Evolutionary conservation across 1,140 invertebrate species (phyloP), one percentile per base, ranked within the genome.

Genomic region (Drosophila athabasca): DNA sequence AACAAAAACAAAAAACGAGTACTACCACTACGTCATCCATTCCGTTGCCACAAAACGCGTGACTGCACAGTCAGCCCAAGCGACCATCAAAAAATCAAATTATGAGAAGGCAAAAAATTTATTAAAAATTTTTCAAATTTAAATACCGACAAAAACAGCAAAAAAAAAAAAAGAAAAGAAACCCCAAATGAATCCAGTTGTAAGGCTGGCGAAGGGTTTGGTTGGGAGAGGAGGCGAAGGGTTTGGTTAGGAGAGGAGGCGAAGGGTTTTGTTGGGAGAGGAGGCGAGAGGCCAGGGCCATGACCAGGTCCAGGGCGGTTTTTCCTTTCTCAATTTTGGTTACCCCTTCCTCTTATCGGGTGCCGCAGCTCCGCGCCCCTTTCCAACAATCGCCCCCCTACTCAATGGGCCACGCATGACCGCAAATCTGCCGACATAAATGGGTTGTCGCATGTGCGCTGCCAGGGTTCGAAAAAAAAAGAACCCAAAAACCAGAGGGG

Each of bases 71-170:
- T 19, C 17, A 19, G 17, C 62, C 62, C 55, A 55, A 48, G 50
- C 49, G 43, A 19, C 24, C 52, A 58, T 69, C 11, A 69, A 44
- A 29, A 49, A 72, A 62, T 80, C 46, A 73, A 72, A 62, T 80
- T 49, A 73, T 81, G 22, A 66, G 52, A 71, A 73, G 46, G 61
- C 44, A 64, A 76, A 82, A 82, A 79, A 79, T 69, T 77, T 51
- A 84, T 79, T 84, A 79, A 79, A 79, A 80, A 80, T 76, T 85
- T 39, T 31, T 48, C 50, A 43, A 68, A 73, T 39, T 73, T 73
- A 73, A 62, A 71, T 62, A 61, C 68, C 61, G 43, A 44, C 58
- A 75, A 76, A 51, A 41, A 54, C 24, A 19, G 39, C 48, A 71
- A 57, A 19, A 19, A 19, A 49, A 51, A 71, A 57, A 49, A 19